Base-by-base conservation (phyloP, 2,797 vertebrate genomes). In the Cossypha dichroa region DNA sequence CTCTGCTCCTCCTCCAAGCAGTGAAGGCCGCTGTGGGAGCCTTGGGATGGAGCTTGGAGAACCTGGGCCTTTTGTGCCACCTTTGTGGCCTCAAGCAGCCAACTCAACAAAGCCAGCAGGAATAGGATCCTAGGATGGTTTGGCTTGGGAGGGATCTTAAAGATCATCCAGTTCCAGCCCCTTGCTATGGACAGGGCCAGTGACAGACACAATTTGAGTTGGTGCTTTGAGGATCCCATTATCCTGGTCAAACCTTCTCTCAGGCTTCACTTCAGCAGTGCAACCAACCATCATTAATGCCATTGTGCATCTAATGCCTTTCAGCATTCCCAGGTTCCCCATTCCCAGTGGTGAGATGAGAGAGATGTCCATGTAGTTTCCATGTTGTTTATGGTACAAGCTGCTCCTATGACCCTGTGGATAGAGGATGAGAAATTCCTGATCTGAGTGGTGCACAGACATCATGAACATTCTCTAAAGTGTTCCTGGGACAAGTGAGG, bases 281-380 rank as follows among this genome's bases (percentile, higher is more conserved):
- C 63, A 58, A 11, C 19, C 23, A 58, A 10, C 49, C 54, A 11
- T 13, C 49, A 6, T 4, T 5, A 15, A 19, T 51, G 40, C 41
- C 48, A 18, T 1, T 34, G 59, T 46, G 11, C 3, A 19, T 67
- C 56, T 13, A 7, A 18, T 5, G 25, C 18, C 20, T 66, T 34
- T n/a, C 31, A n/a, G 3, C 0, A 0, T 19, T 13, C 0, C 0
- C 2, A 12, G 7, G 17, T 46, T 5, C 7, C 34, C 7, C 2
- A 6, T 28, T 48, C 14, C 49, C 1, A 3, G n/a, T 0, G 0
- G 19, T 12, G 60, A 12, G 3, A 18, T 0, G 59, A 66, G 7
- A 55, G 68, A 48, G 11, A 11, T 1, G 4, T 45, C 51, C 6
- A 0, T 21, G 29, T 5, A 5, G 20, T 40, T 90, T 43, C 51